phyloP scores from a whole-genome alignment of 2,888 invertebrate species.

The Dioctria linearis region DNA sequence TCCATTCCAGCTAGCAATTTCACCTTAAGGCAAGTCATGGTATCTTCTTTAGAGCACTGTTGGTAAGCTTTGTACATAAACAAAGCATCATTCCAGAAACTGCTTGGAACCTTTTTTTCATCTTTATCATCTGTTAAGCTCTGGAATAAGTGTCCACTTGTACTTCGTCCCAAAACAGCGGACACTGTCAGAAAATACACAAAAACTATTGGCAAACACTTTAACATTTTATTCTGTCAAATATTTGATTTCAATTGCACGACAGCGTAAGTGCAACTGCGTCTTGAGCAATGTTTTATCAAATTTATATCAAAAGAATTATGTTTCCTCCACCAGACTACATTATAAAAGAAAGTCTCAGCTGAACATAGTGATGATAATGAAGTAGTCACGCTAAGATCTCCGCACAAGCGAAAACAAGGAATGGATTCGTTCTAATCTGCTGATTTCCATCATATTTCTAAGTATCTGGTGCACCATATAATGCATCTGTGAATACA shows the following conservation, averaged over 20 bases:
- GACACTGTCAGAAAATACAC: constrained; percentile 45
- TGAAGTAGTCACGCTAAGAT: constrained; percentile 22
- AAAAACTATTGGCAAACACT: constrained; percentile 38
- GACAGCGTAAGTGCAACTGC: constrained; percentile 46
- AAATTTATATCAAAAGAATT: constrained; percentile 47
- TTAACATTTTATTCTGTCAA: constrained; percentile 52
- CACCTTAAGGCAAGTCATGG: constrained; percentile 83
- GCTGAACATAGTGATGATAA: not conserved
- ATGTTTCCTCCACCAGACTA: constrained; percentile 15
- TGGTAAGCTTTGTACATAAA: constrained; percentile 85
- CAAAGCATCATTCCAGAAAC: constrained; percentile 70
- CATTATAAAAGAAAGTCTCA: not conserved
- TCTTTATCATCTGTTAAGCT: constrained; percentile 4
- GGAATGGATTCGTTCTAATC: constrained; percentile 50
- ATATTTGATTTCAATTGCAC: not conserved
- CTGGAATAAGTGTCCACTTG: constrained; percentile 34
- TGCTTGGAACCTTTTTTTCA: not conserved
- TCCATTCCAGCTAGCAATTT: constrained; percentile 85
- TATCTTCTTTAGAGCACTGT: constrained; percentile 81
- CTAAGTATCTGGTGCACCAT: constrained; percentile 31
- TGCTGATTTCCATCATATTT: constrained; percentile 39
- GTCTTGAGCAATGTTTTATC: constrained; percentile 24
- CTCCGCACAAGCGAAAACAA: constrained; percentile 19
- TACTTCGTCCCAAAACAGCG: constrained; percentile 52
- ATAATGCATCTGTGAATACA: constrained; percentile 9